Evolutionary conservation across 2,888 invertebrate genomes (phyloP).

Genomic region (Mantis religiosa): DNA sequence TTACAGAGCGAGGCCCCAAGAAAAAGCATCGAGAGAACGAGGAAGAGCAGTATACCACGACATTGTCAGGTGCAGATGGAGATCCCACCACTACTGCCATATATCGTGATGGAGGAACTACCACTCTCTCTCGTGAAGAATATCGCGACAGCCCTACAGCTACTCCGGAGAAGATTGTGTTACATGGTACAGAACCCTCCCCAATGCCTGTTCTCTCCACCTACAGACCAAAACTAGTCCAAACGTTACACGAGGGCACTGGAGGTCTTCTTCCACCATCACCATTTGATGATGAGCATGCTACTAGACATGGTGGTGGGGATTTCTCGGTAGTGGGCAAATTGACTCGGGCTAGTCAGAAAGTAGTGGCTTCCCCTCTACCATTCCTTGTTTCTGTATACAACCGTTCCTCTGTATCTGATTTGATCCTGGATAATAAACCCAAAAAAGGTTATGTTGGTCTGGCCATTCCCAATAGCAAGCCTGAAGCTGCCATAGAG

Average conservation of each 20-base stretch:
- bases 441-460: background rate
- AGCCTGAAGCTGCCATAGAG: background rate
- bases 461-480: background rate
- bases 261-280: background rate
- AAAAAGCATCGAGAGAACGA: background rate
- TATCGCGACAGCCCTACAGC: background rate
- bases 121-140: background rate
- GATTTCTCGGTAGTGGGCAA: background rate
- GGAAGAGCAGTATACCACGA: background rate
- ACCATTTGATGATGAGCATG: background rate
- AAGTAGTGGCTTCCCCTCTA: background rate
- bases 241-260: background rate
- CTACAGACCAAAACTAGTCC: conserved; percentile 3
- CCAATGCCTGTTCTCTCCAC: conserved; percentile 7
- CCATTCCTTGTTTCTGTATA: background rate
- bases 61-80: background rate
- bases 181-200: background rate
- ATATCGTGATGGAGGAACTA: background rate
- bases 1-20: background rate
- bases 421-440: background rate
- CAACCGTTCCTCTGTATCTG: background rate
- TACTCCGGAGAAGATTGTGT: background rate
- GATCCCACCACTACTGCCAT: background rate
- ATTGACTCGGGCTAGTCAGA: background rate
- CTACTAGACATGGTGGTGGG: background rate